Base-by-base conservation (phyloP, 2,888 invertebrate species). In the Leptinotarsa peninsularis region DNA sequence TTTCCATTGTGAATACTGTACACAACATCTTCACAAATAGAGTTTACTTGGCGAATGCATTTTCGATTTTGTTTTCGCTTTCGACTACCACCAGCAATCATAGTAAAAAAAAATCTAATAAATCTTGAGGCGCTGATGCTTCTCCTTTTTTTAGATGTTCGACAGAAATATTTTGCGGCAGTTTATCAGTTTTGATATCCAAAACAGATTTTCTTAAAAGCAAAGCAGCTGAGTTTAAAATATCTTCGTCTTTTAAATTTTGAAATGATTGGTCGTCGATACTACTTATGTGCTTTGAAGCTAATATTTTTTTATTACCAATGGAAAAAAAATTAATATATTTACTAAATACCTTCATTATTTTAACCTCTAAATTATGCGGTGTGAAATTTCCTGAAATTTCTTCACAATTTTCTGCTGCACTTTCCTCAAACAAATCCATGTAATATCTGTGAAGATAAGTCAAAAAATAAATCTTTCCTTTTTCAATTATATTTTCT, bases 1-100 rank as follows among this genome's bases (percentile, higher is more conserved):
- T 67, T 56, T n/a, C 71, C 75, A 71, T 75, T 72, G 58, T 56
- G 56, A 18, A 69, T 14, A 13, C 52, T n/a, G 54, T 60, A 75
- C 23, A 71, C 27, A 21, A 75, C 33, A 66, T 75, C 75, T 58
- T 60, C 14, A 17, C 43, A 60, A 21, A 21, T 21, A 21, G 75
- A 75, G 43, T 72, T 58, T 4, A 72, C 66, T 68, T 72, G 27
- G 18, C 68, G 49, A 43, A 23, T 68, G 15, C 63, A 54, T 54
- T 49, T 69, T 49, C 49, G 21, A 69, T 54, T 49, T 14, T 75
- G 49, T 72, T 43, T 68, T 21, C 68, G 63, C 66, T 72, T 49
- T 13, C 49, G n/a, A 52, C 21, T 74, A 67, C 27, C 13, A 27
- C 67, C 52, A 14, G 49, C 68, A 67, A 70, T 63, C n/a, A 75